A percentile compares a stretch with the other conserved stretches of the same genome.
Evolutionary conservation across 2,797 vertebrate species (phyloP).

Genomic region (Lutjanus argentimaculatus): DNA sequence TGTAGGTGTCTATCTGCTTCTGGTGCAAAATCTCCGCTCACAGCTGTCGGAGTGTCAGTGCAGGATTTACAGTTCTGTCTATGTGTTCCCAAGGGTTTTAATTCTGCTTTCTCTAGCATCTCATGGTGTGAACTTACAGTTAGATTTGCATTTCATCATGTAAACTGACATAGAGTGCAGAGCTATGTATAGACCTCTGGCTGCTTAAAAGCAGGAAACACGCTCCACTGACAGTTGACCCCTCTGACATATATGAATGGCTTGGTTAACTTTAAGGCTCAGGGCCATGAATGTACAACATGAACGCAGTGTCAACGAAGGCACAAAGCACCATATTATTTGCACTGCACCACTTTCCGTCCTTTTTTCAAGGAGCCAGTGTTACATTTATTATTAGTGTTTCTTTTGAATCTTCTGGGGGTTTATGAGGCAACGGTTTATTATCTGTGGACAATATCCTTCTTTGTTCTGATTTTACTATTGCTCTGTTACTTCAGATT

Average conservation of each 20-base stretch:
- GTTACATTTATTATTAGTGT: conserved; percentile 33
- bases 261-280: conserved; percentile 48
- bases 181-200: conserved; percentile 45
- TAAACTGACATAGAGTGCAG: conserved; percentile 29
- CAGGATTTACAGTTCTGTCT: conserved; percentile 20
- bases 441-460: conserved; percentile 14
- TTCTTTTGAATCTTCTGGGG: conserved; percentile 25
- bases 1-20: background rate
- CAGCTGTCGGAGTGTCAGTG: background rate
- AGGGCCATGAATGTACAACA: conserved; percentile 27
- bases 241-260: conserved; percentile 50
- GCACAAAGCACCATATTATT: conserved; percentile 46
- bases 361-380: conserved; percentile 14
- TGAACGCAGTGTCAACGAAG: conserved; percentile 10
- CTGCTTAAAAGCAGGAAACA: conserved; percentile 59
- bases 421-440: background rate
- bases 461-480: too few relatives aligned
- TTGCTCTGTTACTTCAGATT: background rate
- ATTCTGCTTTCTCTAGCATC: conserved; percentile 19
- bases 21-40: background rate
- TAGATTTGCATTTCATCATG: conserved; percentile 37
- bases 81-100: background rate
- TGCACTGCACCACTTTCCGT: conserved; percentile 20
- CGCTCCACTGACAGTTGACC: conserved; percentile 47
- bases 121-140: conserved; percentile 29